phyloP scores from a whole-genome alignment of 1,140 invertebrate genomes.

The Octopus sinensis region DNA sequence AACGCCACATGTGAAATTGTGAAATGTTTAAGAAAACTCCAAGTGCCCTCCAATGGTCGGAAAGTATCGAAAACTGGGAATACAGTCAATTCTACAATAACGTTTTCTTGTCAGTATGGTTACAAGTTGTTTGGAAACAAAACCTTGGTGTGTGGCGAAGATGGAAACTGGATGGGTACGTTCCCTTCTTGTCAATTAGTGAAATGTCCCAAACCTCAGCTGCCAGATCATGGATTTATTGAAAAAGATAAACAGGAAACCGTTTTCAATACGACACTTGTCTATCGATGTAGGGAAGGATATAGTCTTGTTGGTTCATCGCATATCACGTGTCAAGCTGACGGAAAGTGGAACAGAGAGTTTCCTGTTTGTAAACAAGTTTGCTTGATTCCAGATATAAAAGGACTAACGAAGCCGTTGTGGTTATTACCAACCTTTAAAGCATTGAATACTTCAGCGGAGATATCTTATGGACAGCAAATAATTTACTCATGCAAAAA shows the following conservation, averaged over 20 bases:
- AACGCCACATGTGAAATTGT: background rate
- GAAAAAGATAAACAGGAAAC: background rate
- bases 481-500: background rate
- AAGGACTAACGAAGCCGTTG: background rate
- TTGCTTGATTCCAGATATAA: background rate
- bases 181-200: background rate
- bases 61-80: background rate
- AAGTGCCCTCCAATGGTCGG: background rate
- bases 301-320: background rate
- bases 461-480: background rate
- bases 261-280: background rate
- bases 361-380: background rate
- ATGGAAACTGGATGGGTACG: background rate
- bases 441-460: background rate
- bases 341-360: background rate
- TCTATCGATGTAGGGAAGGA: background rate
- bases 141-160: background rate
- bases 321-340: background rate
- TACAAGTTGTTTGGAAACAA: background rate
- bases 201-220: background rate
- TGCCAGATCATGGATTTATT: background rate
- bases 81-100: background rate
- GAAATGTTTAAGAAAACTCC: background rate
- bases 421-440: background rate
- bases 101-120: background rate